Conservation (phyloP, 2,797 vertebrate species). For the Leucoraja ocellata region DNA sequence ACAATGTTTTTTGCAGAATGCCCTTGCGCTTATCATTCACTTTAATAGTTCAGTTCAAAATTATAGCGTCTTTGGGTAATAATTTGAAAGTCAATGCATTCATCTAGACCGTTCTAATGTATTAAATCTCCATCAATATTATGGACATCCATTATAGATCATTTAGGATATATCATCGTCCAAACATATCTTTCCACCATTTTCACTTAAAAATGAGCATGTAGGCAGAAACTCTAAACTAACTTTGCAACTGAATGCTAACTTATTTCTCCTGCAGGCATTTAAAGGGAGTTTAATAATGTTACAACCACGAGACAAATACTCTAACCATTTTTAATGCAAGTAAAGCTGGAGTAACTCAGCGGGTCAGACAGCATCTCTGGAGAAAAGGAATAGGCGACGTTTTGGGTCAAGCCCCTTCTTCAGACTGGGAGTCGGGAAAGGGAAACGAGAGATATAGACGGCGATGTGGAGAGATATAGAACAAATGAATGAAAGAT, state of each 20-base stretch:
- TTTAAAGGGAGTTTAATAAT: background rate
- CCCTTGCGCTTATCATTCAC: background rate
- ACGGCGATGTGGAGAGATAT: no score
- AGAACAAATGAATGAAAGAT: no score
- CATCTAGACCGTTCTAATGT: background rate
- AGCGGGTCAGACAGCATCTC: no score
- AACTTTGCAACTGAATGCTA: background rate
- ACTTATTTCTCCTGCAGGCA: background rate
- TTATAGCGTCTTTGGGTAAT: constrained; percentile 6
- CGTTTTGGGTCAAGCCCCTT: no score
- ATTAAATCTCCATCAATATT: background rate
- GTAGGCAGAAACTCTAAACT: background rate
- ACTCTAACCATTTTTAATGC: background rate
- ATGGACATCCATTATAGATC: background rate
- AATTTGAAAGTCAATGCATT: constrained; percentile 21
- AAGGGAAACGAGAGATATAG: no score
- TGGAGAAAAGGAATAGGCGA: no score
- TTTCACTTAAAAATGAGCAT: background rate
- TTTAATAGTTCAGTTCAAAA: constrained; percentile 23
- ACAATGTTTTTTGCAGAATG: background rate
- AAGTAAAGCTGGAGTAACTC: no score
- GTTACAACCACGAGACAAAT: background rate
- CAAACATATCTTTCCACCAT: background rate
- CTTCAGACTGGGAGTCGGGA: no score
- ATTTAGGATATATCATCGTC: background rate